Evolutionary conservation across 2,888 invertebrate genomes (phyloP).

Genomic region (Thecophora atra): DNA sequence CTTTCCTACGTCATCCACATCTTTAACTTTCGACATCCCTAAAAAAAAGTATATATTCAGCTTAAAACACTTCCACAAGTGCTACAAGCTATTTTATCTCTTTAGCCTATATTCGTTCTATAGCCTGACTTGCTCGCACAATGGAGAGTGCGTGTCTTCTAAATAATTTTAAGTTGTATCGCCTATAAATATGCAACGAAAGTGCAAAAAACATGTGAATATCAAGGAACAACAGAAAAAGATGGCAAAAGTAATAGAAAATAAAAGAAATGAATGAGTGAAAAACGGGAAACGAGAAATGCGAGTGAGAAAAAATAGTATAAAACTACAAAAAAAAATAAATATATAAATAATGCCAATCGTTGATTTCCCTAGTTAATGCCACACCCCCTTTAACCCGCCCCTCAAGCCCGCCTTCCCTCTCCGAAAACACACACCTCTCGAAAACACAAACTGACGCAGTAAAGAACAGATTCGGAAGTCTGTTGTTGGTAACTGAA

Average conservation of each 20-base stretch:
- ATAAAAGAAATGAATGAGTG: conserved; percentile 8
- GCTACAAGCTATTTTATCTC: too few species aligned
- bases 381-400: too few species aligned
- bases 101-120: too few species aligned
- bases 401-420: not conserved
- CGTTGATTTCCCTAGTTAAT: too few species aligned
- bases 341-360: not conserved
- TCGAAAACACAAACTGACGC: conserved; percentile 20
- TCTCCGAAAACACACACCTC: conserved; percentile 11
- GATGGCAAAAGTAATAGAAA: not conserved
- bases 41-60: too few species aligned
- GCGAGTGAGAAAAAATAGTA: conserved; percentile 7
- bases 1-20: too few species aligned
- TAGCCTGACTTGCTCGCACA: too few species aligned
- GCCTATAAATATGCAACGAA: conserved; percentile 6
- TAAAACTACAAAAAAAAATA: conserved; percentile 9
- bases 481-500: conserved; percentile 10
- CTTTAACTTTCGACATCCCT: too few species aligned
- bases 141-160: not conserved
- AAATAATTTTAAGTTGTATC: too few species aligned
- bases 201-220: not conserved
- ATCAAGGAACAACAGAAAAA: not conserved
- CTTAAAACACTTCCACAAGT: too few species aligned
- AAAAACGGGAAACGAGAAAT: not conserved
- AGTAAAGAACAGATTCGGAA: not conserved